These are phyloP conservation scores for Lacerta agilis DNA, from an alignment of 2,797 vertebrate genomes.

Conservation along the genomic window DNA sequence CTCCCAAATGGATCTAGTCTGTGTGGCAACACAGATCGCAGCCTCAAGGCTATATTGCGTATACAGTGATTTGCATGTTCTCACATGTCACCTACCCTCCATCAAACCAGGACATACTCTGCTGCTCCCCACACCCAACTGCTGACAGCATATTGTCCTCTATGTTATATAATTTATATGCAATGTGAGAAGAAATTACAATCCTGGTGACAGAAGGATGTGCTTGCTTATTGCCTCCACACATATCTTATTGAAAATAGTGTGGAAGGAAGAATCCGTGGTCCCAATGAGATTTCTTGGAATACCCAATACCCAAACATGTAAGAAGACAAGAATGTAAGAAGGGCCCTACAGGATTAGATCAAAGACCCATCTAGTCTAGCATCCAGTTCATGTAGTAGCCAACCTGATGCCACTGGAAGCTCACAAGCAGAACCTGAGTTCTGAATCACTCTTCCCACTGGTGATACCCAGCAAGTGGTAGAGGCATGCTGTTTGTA, in stretches of 20 bases:
- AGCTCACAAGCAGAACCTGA: too few species aligned
- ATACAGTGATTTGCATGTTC: neutral
- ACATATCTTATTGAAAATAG: neutral
- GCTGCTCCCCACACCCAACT: neutral
- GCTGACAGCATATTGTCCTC: neutral
- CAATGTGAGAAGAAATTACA: neutral
- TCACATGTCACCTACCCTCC: neutral
- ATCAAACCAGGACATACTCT: neutral
- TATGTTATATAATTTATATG: neutral
- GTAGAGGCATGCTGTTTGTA: too few species aligned
- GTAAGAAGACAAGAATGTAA: too few species aligned
- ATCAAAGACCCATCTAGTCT: too few species aligned
- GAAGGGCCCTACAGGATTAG: too few species aligned
- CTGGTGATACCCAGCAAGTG: too few species aligned
- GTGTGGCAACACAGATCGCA: neutral
- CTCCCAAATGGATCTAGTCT: too few species aligned
- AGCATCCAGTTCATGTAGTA: too few species aligned
- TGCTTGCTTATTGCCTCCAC: neutral
- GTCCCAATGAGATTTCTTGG: neutral
- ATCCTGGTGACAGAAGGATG: neutral
- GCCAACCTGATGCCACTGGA: too few species aligned
- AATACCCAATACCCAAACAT: neutral
- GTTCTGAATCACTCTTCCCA: neutral
- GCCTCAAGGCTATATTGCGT: neutral
- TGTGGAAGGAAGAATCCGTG: neutral